phyloP scores from a whole-genome alignment of 2,113 vertebrate genomes.

The mouse (Mus musculus) region DNA sequence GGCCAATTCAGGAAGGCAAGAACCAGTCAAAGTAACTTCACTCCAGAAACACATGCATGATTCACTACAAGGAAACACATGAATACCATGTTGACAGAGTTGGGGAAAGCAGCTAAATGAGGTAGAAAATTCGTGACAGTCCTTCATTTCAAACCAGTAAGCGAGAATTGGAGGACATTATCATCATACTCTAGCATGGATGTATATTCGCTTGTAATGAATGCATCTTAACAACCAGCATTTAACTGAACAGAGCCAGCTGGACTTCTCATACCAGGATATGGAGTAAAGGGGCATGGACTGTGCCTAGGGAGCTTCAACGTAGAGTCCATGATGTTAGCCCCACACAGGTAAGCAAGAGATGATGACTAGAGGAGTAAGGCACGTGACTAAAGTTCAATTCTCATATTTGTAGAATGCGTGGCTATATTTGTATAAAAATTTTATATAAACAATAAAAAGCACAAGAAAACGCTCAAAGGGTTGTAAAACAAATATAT shows the following conservation, averaged over 20 bases:
- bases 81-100: neutral
- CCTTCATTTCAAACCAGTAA: neutral
- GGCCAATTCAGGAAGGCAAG: neutral
- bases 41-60: constrained; percentile 1
- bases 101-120: neutral
- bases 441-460: neutral
- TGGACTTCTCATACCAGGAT: neutral
- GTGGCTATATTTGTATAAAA: neutral
- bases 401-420: neutral
- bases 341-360: neutral
- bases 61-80: neutral
- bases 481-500: neutral
- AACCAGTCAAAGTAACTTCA: neutral
- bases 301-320: neutral
- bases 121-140: neutral
- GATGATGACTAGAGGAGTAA: neutral
- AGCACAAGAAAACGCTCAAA: neutral
- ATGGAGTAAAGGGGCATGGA: neutral
- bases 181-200: neutral
- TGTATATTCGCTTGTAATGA: neutral
- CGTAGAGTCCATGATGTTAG: neutral
- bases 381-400: neutral
- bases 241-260: neutral
- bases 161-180: neutral
- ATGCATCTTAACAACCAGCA: neutral